These are phyloP conservation scores for Rhagium mordax DNA, from an alignment of 2,888 invertebrate species.

Conservation along the genomic window DNA sequence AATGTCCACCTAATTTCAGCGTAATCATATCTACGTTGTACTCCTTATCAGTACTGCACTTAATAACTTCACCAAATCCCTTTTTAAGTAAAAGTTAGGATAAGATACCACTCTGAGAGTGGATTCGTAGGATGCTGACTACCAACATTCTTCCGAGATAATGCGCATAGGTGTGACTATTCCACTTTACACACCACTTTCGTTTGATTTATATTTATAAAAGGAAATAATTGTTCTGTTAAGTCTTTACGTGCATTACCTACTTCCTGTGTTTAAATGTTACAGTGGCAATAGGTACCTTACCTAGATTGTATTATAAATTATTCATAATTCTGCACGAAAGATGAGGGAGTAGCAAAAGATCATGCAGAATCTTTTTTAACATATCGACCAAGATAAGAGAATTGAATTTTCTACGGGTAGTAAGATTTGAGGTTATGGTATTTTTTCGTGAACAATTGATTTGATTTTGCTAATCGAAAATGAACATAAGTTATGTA, in stretches of 20 bases:
- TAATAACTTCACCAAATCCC: background rate
- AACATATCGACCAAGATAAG: no score
- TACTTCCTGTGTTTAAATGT: background rate
- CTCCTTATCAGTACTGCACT: background rate
- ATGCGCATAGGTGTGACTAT: background rate
- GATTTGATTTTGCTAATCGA: no score
- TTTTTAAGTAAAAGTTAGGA: conserved; percentile 18
- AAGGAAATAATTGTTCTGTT: background rate
- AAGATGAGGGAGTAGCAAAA: no score
- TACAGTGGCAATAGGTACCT: no score
- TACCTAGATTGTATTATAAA: no score
- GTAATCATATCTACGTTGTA: conserved; percentile 3
- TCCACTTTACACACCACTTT: background rate
- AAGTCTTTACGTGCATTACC: background rate
- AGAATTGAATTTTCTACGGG: no score
- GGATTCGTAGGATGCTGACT: background rate
- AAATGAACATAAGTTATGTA: no score
- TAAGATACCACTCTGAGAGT: conserved; percentile 1
- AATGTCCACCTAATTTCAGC: background rate
- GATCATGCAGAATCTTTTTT: no score
- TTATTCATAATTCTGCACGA: no score
- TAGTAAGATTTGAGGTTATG: no score
- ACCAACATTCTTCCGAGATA: background rate
- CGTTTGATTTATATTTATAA: background rate
- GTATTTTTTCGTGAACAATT: no score